Evolutionary conservation across 2,888 invertebrate species (phyloP).

Genomic region (Archips xylosteana): DNA sequence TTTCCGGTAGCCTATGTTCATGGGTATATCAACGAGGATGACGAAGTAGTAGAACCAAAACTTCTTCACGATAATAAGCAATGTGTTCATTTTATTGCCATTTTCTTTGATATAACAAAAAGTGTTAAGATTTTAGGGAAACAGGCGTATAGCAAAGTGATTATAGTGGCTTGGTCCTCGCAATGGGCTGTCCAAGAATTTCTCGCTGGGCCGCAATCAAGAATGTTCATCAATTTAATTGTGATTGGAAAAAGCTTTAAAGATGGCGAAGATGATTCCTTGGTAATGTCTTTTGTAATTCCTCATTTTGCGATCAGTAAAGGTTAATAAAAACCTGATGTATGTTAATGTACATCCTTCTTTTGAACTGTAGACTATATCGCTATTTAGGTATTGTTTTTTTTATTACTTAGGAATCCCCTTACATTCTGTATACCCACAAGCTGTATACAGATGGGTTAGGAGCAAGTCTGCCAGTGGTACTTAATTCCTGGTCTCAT

Average conservation of each 20-base stretch:
- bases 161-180: slow-evolving; percentile 89
- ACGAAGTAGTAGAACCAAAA: slow-evolving; percentile 74
- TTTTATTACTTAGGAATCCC: slow-evolving; percentile 83
- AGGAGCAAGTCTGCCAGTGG: slow-evolving; percentile 88
- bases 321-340: no score
- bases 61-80: slow-evolving; percentile 72
- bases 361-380: no score
- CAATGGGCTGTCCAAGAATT: slow-evolving; percentile 92
- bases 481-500: slow-evolving; percentile 90
- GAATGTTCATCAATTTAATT: slow-evolving; percentile 89
- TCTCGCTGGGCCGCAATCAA: slow-evolving; percentile 85
- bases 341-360: no score
- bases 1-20: slow-evolving; percentile 87
- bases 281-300: no score
- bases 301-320: background rate
- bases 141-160: slow-evolving; percentile 87
- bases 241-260: slow-evolving; percentile 89
- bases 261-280: slow-evolving; percentile 69
- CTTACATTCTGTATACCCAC: slow-evolving; percentile 91
- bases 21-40: slow-evolving; percentile 84
- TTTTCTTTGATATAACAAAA: slow-evolving; percentile 87
- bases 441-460: slow-evolving; percentile 90
- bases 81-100: slow-evolving; percentile 88
- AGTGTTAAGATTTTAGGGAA: slow-evolving; percentile 86
- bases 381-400: background rate